Percentiles rank a stretch among this genome's conserved stretches.
Conservation (phyloP, 2,888 invertebrate genomes). For the Lasioglossum oenotherae region DNA sequence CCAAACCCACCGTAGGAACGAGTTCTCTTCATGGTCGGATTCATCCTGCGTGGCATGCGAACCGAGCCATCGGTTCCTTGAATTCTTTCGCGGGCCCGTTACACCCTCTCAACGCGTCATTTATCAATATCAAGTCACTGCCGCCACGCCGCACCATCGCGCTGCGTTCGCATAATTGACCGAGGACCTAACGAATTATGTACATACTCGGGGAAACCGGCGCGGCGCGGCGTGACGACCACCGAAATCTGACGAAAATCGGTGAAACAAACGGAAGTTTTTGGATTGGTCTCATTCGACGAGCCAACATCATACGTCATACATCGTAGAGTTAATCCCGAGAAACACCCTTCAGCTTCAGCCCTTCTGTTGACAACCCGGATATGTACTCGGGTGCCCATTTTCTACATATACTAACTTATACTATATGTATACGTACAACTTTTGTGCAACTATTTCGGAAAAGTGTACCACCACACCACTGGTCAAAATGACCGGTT, state of each 20-base stretch:
- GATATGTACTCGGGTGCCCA: not conserved
- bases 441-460: too few relatives aligned
- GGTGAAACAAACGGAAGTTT: not conserved
- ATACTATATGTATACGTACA: too few relatives aligned
- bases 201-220: slow-evolving; percentile 17
- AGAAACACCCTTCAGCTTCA: not conserved
- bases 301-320: not conserved
- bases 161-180: slow-evolving; percentile 62
- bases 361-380: not conserved
- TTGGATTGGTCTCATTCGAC: not conserved
- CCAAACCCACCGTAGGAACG: slow-evolving; percentile 31
- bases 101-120: slow-evolving; percentile 64
- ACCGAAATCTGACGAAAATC: slow-evolving; percentile 34
- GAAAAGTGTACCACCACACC: too few relatives aligned
- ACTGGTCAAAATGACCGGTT: too few relatives aligned
- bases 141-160: slow-evolving; percentile 21
- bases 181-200: slow-evolving; percentile 44
- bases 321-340: too few relatives aligned
- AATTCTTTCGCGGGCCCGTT: slow-evolving; percentile 73
- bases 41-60: slow-evolving; percentile 75
- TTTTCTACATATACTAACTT: too few relatives aligned
- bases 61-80: slow-evolving; percentile 81
- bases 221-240: not conserved
- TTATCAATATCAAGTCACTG: slow-evolving; percentile 80
- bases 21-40: slow-evolving; percentile 72